Evolutionary conservation across 2,797 vertebrate genomes (phyloP), one percentile per base, ranked within the genome.

Genomic region (Tamandua tetradactyla): DNA sequence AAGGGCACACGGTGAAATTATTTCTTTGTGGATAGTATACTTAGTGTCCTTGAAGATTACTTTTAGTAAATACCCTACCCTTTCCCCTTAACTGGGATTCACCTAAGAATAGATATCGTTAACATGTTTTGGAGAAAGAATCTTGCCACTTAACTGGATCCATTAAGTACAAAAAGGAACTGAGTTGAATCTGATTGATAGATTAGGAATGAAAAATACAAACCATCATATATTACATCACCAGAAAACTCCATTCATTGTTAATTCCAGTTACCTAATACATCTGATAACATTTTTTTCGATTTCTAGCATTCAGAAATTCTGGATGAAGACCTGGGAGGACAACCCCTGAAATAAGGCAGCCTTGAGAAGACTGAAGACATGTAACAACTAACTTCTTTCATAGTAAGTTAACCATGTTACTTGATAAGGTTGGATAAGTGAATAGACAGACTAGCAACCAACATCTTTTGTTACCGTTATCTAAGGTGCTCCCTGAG

Each of bases 101-200:
- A 89, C 37, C 80, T 80, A 95, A 94, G 49, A 79, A 68, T 3
- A 84, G 61, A 82, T 79, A 71, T 30, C 82, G 12, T 85, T 93
- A 82, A 89, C 87, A 75, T 79, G 47, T 49, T 90, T 91, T 89
- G 5, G n/a, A 95, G 75, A 91, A 94, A 93, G 49, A 42, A 90
- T 69, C 27, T 61, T 88, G n/a, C 37, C 27, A 81, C 49, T 93
- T 79, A 47, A 94, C 18, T 85, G 35, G 7, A 88, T 40, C 17
- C 84, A 35, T 85, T 91, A 96, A 92, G 71, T 32, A 14, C 81
- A 95, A 85, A 92, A 85, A 52, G 69, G 37, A 84, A 87, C 22
- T 80, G 42, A 62, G 9, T 66, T 87, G 37, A 96, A 83, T 22
- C 71, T 83, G 13, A 89, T n/a, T 40, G 87, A 80, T 2, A 89